phyloP scores from a whole-genome alignment of 2,113 vertebrate species.

The Rhea americana region DNA sequence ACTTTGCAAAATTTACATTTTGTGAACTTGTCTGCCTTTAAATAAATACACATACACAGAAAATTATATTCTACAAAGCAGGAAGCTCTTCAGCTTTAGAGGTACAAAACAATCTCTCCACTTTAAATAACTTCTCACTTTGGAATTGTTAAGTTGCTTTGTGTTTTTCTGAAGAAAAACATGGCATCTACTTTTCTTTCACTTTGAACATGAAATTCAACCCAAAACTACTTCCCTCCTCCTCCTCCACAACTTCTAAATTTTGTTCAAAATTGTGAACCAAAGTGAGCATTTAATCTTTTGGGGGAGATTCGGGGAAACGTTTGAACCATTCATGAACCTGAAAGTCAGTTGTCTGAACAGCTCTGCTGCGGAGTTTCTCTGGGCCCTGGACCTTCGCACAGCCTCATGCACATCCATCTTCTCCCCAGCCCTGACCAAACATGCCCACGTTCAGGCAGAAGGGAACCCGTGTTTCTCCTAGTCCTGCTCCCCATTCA shows the following conservation, averaged over 20 bases:
- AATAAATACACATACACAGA: background rate
- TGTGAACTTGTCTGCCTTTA: background rate
- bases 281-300: background rate
- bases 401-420: background rate
- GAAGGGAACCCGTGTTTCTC: background rate
- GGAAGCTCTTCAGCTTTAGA: background rate
- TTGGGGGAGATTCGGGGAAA: rapidly evolving
- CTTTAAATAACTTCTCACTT: background rate
- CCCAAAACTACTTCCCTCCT: background rate
- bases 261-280: background rate
- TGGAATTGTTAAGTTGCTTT: background rate
- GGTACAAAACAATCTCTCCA: background rate
- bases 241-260: background rate
- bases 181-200: background rate
- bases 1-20: background rate
- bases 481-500: background rate
- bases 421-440: background rate
- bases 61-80: background rate
- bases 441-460: too few relatives aligned
- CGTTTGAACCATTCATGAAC: rapidly evolving
- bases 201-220: background rate
- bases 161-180: background rate
- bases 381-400: background rate
- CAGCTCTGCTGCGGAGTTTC: background rate
- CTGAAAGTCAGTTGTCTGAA: background rate